Base-by-base conservation (phyloP, 2,888 invertebrate genomes). In the Baccha elongata region DNA sequence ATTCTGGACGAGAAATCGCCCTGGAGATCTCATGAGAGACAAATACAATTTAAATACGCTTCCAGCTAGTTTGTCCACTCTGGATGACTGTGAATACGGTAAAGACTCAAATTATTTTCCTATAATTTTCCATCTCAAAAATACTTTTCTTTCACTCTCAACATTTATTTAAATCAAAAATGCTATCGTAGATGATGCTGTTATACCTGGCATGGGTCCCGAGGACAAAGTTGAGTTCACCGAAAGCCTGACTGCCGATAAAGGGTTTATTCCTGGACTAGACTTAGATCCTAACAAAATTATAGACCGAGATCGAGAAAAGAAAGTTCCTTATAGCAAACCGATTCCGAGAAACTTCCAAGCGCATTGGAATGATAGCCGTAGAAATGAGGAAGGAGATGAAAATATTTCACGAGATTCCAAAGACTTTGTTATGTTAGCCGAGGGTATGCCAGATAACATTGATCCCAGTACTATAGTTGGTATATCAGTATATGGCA, bases 1-100 rank as follows among this genome's bases (percentile, higher is more conserved):
- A 91, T 99, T 99, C 92, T 99, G 99, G 99, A 99, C 99, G 1
- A 92, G 99, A 84, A 99, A 99, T 91, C 94, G 99, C 53, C 99
- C 99, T 0, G 99, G 99, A 17, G 99, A 99, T 92, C 93, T 95
- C 73, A 99, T 99, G 97, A 94, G 98, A 88, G 99, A 99, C 90
- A 98, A 98, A 91, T 99, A 99, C 91, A 98, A 98, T 91, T 92
- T 98, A 83, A 98, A 98, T 89, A 97, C 96, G 11, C 91, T 98
- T 75, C 97, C 98, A 17, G 95, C 96, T 58, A 97, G 97, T 75
- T 92, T 93, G 78, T 93, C 93, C n/a, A 94, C 94, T 1, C 86
- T 94, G 62, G 95, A 95, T 86, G 95, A 95, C 86, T 92, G 94
- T 84, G 95, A 95, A 90, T 92, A 94, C 84, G 94, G 94, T 92